phyloP scores from a whole-genome alignment of 2,888 invertebrate species.

The Agapetus fuscipes region DNA sequence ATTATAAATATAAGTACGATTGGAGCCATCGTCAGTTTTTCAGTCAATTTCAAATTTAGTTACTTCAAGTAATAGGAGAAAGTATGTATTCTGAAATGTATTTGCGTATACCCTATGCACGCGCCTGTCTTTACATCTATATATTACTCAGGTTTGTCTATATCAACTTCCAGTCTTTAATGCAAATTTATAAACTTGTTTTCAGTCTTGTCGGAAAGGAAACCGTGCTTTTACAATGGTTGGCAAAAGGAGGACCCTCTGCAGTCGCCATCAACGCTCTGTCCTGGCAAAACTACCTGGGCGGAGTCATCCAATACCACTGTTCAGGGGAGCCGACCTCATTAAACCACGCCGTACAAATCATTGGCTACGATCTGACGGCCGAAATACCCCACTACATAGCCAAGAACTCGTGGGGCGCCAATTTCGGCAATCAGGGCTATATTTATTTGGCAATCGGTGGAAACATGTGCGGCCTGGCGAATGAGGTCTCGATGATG shows the following conservation, averaged over 20 bases:
- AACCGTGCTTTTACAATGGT: conserved; percentile 45
- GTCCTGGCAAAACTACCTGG: conserved; percentile 79
- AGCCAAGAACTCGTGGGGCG: conserved; percentile 79
- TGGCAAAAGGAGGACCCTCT: conserved; percentile 68
- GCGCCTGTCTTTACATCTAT: too few species aligned
- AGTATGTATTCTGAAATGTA: too few species aligned
- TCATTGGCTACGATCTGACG: conserved; percentile 72
- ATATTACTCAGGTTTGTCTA: too few species aligned
- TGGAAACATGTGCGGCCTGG: conserved; percentile 67
- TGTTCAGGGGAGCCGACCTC: conserved; percentile 51
- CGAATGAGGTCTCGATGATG: conserved; percentile 58
- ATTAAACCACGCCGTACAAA: conserved; percentile 75
- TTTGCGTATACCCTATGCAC: too few species aligned
- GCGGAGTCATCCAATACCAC: conserved; percentile 73
- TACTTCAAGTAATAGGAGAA: too few species aligned
- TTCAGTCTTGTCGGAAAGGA: conserved; percentile 56
- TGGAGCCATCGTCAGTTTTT: too few species aligned
- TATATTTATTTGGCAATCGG: conserved; percentile 70
- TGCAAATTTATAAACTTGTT: too few species aligned
- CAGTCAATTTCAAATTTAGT: too few species aligned
- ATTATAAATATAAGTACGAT: too few species aligned
- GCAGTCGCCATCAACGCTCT: conserved; percentile 74
- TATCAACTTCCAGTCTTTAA: too few species aligned
- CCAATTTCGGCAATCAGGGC: conserved; percentile 63
- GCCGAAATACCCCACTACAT: conserved; percentile 70